Percentiles rank a stretch among this genome's conserved stretches.
Conservation (phyloP, 2,113 vertebrate genomes). For the Cariama cristata region DNA sequence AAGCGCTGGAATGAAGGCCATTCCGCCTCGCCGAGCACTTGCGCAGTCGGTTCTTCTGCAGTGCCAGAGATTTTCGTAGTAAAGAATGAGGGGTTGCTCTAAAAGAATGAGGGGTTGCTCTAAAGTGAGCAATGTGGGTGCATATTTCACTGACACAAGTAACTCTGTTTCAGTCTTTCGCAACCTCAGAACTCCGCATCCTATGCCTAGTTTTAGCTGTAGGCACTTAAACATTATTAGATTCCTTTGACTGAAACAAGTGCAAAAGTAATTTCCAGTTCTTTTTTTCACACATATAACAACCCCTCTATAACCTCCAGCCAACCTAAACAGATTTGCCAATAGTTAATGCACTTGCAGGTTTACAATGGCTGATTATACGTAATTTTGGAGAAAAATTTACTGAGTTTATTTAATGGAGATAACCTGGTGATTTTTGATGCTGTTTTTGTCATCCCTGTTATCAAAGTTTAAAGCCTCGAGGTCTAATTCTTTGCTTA, state of each 20-base stretch:
- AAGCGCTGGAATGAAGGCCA: background rate
- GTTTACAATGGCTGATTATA: background rate
- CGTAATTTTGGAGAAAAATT: background rate
- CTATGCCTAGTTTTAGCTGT: background rate
- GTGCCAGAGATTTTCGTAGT: background rate
- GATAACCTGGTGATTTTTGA: background rate
- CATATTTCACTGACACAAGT: background rate
- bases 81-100: background rate
- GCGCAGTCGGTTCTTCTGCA: background rate
- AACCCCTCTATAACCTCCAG: background rate
- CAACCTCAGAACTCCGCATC: background rate
- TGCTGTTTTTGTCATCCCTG: background rate
- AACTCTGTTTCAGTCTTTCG: background rate
- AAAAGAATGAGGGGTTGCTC: background rate
- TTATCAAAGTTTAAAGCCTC: background rate
- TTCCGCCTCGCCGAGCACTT: background rate
- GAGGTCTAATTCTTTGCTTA: constrained; percentile 2
- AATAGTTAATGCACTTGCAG: background rate
- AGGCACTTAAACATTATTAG: background rate
- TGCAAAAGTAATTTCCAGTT: background rate
- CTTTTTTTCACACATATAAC: background rate
- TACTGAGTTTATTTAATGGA: background rate
- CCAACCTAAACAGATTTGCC: background rate
- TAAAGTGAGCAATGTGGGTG: background rate
- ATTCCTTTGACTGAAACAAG: background rate